These are phyloP conservation scores for Galago senegalensis DNA, from an alignment of 2,797 vertebrate species.

Conservation along the genomic window DNA sequence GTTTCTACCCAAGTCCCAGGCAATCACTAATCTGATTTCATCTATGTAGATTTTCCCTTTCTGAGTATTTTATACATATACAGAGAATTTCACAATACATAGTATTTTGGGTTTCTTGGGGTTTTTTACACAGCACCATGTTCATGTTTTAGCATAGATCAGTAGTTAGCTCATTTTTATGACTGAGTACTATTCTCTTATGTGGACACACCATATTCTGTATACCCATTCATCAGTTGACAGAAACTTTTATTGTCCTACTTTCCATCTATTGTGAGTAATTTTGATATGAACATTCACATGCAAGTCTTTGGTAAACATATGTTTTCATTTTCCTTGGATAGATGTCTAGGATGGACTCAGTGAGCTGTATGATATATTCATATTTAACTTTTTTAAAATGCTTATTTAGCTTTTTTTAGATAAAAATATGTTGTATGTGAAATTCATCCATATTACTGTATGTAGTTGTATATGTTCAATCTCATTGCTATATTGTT, in stretches of 20 bases:
- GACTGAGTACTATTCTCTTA: background rate
- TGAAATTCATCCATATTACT: background rate
- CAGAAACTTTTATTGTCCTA: background rate
- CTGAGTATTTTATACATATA: background rate
- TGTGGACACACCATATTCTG: background rate
- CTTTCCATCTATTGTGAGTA: conserved; percentile 28
- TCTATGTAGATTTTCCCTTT: background rate
- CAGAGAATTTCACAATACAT: background rate
- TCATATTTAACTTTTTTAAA: background rate
- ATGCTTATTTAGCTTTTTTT: background rate
- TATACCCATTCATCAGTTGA: background rate
- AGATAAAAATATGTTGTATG: background rate
- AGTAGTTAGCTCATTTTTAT: background rate
- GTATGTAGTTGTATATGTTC: background rate
- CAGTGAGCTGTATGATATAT: background rate
- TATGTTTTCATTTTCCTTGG: conserved; percentile 32
- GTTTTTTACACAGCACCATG: background rate
- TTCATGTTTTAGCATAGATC: background rate
- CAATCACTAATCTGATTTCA: background rate
- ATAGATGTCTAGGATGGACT: background rate
- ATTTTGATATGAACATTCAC: background rate
- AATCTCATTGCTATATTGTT: background rate
- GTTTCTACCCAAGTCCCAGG: background rate
- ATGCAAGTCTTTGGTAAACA: background rate
- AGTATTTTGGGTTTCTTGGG: background rate